These are phyloP conservation scores for Eclectus roratus DNA, from an alignment of 2,113 vertebrate genomes.

Conservation along the genomic window DNA sequence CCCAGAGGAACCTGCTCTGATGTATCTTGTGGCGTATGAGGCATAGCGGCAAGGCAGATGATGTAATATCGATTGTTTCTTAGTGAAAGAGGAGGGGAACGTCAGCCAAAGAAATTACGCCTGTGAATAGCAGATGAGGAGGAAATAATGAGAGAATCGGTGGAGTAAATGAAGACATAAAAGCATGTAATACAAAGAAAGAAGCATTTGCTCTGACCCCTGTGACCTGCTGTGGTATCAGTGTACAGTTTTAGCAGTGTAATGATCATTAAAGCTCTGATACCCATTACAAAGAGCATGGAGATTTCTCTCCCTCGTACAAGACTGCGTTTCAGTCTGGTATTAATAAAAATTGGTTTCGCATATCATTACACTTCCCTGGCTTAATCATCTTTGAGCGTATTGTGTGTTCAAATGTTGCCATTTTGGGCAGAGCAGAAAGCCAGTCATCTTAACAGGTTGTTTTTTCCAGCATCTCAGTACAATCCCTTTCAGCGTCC, in stretches of 20 bases:
- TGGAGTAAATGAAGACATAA: slow-evolving; percentile 68
- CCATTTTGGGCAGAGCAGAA: slow-evolving; percentile 14
- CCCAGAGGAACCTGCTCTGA: slow-evolving; percentile 54
- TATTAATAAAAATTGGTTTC: slow-evolving; percentile 48
- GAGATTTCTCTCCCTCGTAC: slow-evolving; percentile 34
- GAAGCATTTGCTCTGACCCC: slow-evolving; percentile 49
- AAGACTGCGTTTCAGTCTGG: not conserved
- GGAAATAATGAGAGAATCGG: slow-evolving; percentile 64
- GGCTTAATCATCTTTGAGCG: slow-evolving; percentile 52
- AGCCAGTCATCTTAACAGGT: slow-evolving; percentile 40
- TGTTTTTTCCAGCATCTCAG: slow-evolving; percentile 8
- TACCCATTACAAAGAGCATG: slow-evolving; percentile 35
- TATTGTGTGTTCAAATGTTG: slow-evolving; percentile 26
- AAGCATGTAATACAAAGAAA: slow-evolving; percentile 57
- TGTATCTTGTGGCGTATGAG: slow-evolving; percentile 58
- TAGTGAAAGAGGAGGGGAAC: slow-evolving; percentile 67
- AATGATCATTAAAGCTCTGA: slow-evolving; percentile 63
- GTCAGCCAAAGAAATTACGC: slow-evolving; percentile 62
- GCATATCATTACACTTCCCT: slow-evolving; percentile 38
- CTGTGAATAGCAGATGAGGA: slow-evolving; percentile 64
- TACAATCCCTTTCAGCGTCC: not conserved
- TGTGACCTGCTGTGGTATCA: slow-evolving; percentile 18
- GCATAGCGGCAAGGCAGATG: slow-evolving; percentile 59
- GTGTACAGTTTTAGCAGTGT: slow-evolving; percentile 42
- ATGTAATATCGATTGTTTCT: slow-evolving; percentile 73